Evolutionary conservation across 2,797 vertebrate species (phyloP), one percentile per base, ranked within the genome.

Genomic region (Anguilla anguilla): DNA sequence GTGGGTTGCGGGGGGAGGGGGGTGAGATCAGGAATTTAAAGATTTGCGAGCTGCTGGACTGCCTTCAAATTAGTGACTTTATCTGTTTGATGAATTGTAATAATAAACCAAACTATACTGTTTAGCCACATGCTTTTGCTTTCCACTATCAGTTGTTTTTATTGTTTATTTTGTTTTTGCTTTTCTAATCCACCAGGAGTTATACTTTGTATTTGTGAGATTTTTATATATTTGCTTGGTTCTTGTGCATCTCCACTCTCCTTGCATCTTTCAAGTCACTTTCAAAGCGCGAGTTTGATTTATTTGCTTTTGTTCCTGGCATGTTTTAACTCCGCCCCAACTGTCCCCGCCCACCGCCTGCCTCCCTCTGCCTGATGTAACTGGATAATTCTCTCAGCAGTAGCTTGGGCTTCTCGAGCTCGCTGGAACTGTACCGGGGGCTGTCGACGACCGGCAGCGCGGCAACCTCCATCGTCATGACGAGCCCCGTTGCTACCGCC

Each of bases 331-430:
- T 46, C 39, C 25, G 19, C 46, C 79, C 46, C 6, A 11, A 82
- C 43, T 25, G 43, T 82, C 19, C 46, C 19, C 3, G 25, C 43
- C 46, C 43, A 82, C 43, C 22, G 6, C 77, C 77, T 17, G 1
- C 79, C 67, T 1, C 28, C 15, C 39, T 69, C 67, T 22, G 28
- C 51, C 51, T 46, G 46, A 69, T 83, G 28, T 31, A 90, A 90
- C 86, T 87, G 84, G 84, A 49, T 86, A 25, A 85, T 88, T 91
- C 92, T 95, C 90, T 94, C 93, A 92, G 92, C 95, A 96, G 95
- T 87, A 93, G 92, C 89, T 90, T 93, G 0, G 81, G 93, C 90
- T 94, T 91, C 88, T 96, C 93, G 28, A 93, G 92, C 92, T 95
- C 95, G 0, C 92, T 94, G 89, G 95, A 95, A 83, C 90, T 95